Evolutionary conservation across 2,113 vertebrate genomes (phyloP).

Genomic region (Boleophthalmus pectinirostris): DNA sequence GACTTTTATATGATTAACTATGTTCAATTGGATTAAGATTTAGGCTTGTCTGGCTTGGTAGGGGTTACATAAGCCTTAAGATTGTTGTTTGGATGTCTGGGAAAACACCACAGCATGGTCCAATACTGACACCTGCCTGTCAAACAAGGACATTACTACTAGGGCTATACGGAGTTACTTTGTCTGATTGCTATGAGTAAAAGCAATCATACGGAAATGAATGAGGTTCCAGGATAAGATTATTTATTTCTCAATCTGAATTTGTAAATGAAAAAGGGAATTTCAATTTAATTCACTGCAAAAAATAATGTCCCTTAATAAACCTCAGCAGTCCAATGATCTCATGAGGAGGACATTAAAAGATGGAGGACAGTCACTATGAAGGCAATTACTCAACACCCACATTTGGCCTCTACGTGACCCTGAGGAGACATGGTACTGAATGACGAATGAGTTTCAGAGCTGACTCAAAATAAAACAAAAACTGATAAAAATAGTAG

Average conservation of each 20-base stretch:
- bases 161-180: neutral
- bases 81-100: constrained; percentile 61
- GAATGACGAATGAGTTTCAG: neutral
- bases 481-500: neutral
- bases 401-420: neutral
- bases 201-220: neutral
- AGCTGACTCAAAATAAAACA: constrained; percentile 6
- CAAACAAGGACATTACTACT: constrained; percentile 8
- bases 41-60: constrained; percentile 54
- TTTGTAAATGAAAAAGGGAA: neutral
- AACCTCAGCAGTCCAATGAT: constrained; percentile 24
- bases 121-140: constrained; percentile 31
- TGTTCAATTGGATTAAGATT: constrained; percentile 65
- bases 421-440: neutral
- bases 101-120: constrained; percentile 16
- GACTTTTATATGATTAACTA: constrained; percentile 44
- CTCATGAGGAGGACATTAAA: constrained; percentile 39
- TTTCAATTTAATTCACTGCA: neutral
- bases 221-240: neutral
- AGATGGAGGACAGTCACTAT: constrained; percentile 25
- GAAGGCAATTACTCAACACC: constrained; percentile 24
- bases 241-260: neutral
- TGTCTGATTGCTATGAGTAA: neutral
- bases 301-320: constrained; percentile 11
- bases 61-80: constrained; percentile 59